Conservation (phyloP, 2,113 vertebrate species). For the Atlantisia rogersi region DNA sequence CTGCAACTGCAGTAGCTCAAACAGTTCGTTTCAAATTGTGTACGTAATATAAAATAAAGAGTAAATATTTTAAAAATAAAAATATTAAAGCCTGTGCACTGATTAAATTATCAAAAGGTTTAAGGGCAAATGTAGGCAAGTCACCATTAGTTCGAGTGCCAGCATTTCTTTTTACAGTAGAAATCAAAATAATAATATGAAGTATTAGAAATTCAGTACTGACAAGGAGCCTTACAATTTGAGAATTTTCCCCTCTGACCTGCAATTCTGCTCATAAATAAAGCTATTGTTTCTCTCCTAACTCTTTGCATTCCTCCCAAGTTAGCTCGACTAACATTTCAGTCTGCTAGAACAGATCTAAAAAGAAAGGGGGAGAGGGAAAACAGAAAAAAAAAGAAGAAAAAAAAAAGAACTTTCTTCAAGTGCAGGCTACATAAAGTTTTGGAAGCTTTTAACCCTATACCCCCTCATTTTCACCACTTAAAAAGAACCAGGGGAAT, state of each 20-base stretch:
- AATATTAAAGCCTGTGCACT: neutral
- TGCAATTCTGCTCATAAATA: neutral
- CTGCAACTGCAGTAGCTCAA: neutral
- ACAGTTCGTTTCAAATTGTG: neutral
- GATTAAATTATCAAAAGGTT: neutral
- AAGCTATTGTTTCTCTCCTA: conserved; percentile 38
- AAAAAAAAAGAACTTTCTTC: neutral
- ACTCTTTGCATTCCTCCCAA: conserved; percentile 30
- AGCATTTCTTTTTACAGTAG: neutral
- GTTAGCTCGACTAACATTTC: conserved; percentile 5
- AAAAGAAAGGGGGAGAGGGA: neutral
- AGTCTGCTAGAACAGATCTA: neutral
- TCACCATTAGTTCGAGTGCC: neutral
- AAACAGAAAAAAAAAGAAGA: neutral
- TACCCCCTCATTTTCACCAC: neutral
- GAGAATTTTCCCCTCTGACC: conserved; percentile 48
- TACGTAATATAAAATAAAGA: neutral
- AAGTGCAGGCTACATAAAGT: neutral
- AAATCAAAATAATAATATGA: conserved; percentile 13
- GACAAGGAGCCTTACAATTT: neutral
- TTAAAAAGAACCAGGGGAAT: neutral
- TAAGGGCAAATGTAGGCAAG: neutral
- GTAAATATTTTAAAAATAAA: neutral
- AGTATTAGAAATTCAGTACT: neutral
- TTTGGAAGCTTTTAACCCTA: neutral